Base-by-base conservation (phyloP, 2,113 vertebrate species). In the Rana temporaria region DNA sequence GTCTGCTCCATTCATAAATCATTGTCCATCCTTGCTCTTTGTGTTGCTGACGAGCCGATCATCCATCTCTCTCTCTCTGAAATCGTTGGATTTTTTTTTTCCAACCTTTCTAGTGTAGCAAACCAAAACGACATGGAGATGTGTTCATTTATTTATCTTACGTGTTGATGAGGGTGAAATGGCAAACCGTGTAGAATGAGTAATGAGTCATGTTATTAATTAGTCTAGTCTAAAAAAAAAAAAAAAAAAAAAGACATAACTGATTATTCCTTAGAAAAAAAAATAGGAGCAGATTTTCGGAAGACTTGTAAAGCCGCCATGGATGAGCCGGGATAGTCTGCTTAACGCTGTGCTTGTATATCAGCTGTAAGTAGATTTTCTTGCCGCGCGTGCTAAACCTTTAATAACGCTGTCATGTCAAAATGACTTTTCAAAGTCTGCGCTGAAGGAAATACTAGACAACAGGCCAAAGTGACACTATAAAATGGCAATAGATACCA, bases 191-290 rank as follows among this genome's bases (percentile, higher is more conserved):
- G 26, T 22, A 42, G 60, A 81, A 72, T 73, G 42, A 52, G 56
- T 53, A 18, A 53, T 55, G 79, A 81, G 68, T 64, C 68, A 65
- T 73, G 68, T 64, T 81, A 62, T 81, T 81, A 81, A 81, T 81
- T 72, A 81, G 59, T 30, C 68, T 15, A 48, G 64, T 20, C 34
- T 72, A 30, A 30, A 30, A 30, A 30, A 30, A 30, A 30, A 30
- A 30, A 30, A 52, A 64, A 5, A 30, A 71, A 48, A 30, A 71
- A 48, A 81, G 79, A 73, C 79, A 56, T 55, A 3, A 42, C 53
- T 81, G 65, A 73, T 72, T 65, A 81, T 60, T 69, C 59, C 4
- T 4, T 12, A 2, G 48, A 73, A 81, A 56, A 20, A 81, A 34
- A 42, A 38, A 38, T 38, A 38, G 4, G 34, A 73, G 42, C 69